phyloP scores from a whole-genome alignment of 2,113 vertebrate genomes.

The Lycaon pictus region DNA sequence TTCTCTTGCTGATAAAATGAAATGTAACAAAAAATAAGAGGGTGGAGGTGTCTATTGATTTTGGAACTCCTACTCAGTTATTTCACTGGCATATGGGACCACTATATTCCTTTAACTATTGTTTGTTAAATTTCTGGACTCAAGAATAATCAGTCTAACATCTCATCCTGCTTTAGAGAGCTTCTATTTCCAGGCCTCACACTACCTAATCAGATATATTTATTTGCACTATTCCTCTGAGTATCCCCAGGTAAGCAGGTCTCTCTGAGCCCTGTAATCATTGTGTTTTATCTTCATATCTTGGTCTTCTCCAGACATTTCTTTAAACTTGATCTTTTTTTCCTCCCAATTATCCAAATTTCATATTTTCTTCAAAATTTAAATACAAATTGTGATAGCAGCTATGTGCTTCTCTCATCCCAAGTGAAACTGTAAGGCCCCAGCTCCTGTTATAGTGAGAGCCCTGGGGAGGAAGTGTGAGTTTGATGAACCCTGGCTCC shows the following conservation, averaged over 20 bases:
- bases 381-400: not conserved
- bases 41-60: not conserved
- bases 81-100: not conserved
- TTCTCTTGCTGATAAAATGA: not conserved
- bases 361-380: not conserved
- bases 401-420: not conserved
- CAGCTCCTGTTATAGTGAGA: not conserved
- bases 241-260: not conserved
- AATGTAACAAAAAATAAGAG: not conserved
- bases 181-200: not conserved
- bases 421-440: not conserved
- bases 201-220: not conserved
- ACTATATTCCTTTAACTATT: not conserved
- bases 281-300: not conserved
- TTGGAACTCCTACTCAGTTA: not conserved
- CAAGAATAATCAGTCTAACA: not conserved
- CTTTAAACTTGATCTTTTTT: not conserved
- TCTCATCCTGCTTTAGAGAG: not conserved
- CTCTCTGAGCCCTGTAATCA: not conserved
- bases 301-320: not conserved
- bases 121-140: not conserved
- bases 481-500: not conserved
- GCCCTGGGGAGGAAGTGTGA: not conserved
- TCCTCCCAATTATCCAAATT: not conserved
- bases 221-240: not conserved